Evolutionary conservation across 2,797 vertebrate genomes (phyloP).

Genomic region (Rallus crepitans): DNA sequence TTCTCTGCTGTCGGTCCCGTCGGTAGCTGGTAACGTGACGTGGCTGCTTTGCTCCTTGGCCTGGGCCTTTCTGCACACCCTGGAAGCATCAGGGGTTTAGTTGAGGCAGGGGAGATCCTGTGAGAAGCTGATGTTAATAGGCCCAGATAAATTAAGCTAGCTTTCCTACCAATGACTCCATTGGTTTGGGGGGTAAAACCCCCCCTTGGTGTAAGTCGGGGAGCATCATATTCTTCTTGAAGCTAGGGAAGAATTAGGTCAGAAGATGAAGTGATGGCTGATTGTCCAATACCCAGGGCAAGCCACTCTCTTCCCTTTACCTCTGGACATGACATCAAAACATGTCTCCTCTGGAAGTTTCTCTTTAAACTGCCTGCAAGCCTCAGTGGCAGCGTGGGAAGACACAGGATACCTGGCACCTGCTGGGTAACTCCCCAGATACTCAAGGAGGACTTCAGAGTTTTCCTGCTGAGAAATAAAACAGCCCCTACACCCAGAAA

Average conservation of each 20-base stretch:
- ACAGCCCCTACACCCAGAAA: neutral
- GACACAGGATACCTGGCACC: neutral
- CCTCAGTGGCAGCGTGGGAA: neutral
- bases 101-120: neutral
- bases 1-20: accelerated
- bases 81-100: accelerated
- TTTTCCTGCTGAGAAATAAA: neutral
- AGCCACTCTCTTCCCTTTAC: neutral
- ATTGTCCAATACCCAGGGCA: neutral
- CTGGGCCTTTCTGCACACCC: neutral
- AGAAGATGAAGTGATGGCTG: neutral
- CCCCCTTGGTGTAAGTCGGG: no score
- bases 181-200: neutral
- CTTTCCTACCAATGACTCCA: accelerated
- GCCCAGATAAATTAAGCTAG: no score
- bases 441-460: neutral
- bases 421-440: neutral
- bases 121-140: accelerated
- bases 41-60: neutral
- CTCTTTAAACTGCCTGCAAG: neutral
- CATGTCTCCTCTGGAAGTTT: neutral
- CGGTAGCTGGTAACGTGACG: accelerated
- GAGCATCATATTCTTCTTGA: accelerated
- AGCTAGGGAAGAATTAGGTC: neutral
- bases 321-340: neutral